Base-by-base conservation (phyloP, 1,140 invertebrate species). In the Tribolium madens region DNA sequence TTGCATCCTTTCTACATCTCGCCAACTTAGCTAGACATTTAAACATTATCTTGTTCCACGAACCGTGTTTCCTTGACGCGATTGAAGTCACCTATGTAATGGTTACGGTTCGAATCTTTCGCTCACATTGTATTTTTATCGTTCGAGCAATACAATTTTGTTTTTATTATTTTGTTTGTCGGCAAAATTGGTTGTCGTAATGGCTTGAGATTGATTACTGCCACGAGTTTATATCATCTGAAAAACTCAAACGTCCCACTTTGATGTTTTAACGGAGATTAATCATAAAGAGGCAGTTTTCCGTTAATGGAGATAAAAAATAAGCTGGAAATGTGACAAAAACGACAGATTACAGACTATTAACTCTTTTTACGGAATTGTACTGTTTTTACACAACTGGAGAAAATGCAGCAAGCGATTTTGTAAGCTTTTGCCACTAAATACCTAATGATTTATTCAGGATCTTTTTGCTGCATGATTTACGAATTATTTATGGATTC, bases 41-140 rank as follows among this genome's bases (percentile, higher is more conserved):
- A 64, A 26, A 64, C 26, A 64, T 64, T 64, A 64, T 64, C 57
- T 64, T 64, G 26, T 14, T n/a, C 57, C 31, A 12, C 26, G 57
- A 33, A 64, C 18, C 57, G 57, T 64, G 57, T 3, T 64, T 64
- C 57, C 57, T 26, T 64, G 52, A 64, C 21, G 21, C 31, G 57
- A 64, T 64, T 64, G 26, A 64, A 64, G 57, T 64, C 14, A 64
- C 26, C 52, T 64, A 33, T 64, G 26, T 33, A 13, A 64, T 64
- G 18, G 57, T 64, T 64, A 31, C 57, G 57, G 57, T 33, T 64
- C 18, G 57, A 36, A 33, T 64, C 57, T 64, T 64, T 31, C 26
- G 12, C 26, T 64, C 57, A 64, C 57, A 64, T 64, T 64, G 57
- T 64, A 21, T 6, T 64, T 57, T 64, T 64, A 64, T 64, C 57